These are phyloP conservation scores for Drosophila anomelani DNA, from an alignment of 2,888 invertebrate species.

Conservation along the genomic window DNA sequence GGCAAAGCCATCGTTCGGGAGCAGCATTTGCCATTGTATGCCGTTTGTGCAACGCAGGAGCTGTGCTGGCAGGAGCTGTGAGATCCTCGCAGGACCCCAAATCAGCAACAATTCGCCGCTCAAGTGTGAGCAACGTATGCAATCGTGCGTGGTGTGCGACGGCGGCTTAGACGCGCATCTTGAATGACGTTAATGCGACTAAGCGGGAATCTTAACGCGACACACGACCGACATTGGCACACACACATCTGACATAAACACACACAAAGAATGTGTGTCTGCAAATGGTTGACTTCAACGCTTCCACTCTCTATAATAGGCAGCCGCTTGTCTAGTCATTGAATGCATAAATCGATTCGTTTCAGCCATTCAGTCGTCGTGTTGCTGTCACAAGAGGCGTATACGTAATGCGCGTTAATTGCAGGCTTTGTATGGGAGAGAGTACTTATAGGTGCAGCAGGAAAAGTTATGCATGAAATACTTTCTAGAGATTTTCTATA, in stretches of 20 bases:
- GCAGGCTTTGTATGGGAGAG: background rate
- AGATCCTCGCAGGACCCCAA: conserved; percentile 38
- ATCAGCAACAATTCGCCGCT: conserved; percentile 55
- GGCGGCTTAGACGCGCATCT: conserved; percentile 57
- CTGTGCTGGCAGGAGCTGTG: conserved; percentile 2
- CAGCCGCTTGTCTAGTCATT: conserved; percentile 36
- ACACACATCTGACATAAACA: background rate
- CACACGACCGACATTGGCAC: conserved; percentile 26
- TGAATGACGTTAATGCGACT: conserved; percentile 77
- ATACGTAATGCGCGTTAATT: conserved; percentile 66
- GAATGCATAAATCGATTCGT: conserved; percentile 42
- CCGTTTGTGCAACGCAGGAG: conserved; percentile 50
- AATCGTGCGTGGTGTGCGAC: conserved; percentile 45
- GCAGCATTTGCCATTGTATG: conserved; percentile 49
- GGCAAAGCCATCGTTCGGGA: conserved; percentile 27
- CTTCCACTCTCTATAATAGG: conserved; percentile 40
- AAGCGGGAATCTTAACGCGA: conserved; percentile 57
- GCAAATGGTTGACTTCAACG: conserved; percentile 12
- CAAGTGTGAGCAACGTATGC: conserved; percentile 56
- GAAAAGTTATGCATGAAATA: background rate
- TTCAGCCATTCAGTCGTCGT: conserved; percentile 21
- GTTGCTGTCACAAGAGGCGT: conserved; percentile 31
- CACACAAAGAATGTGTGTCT: conserved; percentile 5
- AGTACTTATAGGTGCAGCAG: background rate
- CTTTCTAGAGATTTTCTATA: background rate